These are phyloP conservation scores for Platorchestia sp. DNA, from an alignment of 1,140 invertebrate genomes.

Conservation along the genomic window DNA sequence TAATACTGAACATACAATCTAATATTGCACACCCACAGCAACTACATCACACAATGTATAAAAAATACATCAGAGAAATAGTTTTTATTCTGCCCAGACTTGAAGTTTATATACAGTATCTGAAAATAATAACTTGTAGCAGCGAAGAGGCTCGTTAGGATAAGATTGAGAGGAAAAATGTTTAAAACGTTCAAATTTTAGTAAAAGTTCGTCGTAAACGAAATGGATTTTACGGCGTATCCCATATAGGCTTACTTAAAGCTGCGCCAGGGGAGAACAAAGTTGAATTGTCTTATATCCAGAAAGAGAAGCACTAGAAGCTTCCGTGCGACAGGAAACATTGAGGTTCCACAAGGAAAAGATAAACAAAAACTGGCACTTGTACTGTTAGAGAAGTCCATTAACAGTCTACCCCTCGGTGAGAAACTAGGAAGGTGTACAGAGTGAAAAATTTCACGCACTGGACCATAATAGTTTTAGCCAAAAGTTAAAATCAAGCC, in stretches of 20 bases:
- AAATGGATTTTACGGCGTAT: not conserved
- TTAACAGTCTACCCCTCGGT: too few relatives aligned
- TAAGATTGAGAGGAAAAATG: not conserved
- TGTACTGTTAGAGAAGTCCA: too few relatives aligned
- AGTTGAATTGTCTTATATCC: not conserved
- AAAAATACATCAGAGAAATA: not conserved
- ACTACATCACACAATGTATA: not conserved
- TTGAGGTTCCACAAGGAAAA: not conserved
- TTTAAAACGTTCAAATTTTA: not conserved
- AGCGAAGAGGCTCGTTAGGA: not conserved
- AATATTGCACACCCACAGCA: not conserved
- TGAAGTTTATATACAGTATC: not conserved
- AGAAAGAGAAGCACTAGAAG: not conserved
- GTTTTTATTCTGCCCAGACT: not conserved
- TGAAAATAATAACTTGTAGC: not conserved
- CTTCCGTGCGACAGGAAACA: not conserved
- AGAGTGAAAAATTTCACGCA: too few relatives aligned
- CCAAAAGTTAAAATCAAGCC: not conserved
- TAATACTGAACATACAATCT: not conserved
- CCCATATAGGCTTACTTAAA: not conserved
- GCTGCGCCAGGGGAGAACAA: not conserved
- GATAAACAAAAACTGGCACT: not conserved
- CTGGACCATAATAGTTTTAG: not conserved
- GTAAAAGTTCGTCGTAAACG: not conserved
- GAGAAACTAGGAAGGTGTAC: too few relatives aligned